Base-by-base conservation (phyloP, 2,797 vertebrate genomes). In the Staurois parvus region DNA sequence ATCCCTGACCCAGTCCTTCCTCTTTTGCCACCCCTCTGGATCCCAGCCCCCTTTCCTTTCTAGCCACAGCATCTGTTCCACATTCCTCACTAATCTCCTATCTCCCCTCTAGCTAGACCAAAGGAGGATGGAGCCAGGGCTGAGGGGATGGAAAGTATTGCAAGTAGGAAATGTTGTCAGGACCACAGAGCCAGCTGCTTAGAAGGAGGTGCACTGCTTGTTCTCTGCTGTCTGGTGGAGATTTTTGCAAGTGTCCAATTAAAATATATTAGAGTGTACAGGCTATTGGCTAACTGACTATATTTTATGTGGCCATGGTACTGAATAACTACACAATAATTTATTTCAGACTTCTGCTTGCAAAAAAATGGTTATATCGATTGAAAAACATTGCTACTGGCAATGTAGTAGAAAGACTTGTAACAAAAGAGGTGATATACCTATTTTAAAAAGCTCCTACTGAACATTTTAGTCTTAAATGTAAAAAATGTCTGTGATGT, bases 51-150 rank as follows among this genome's bases (percentile, higher is more conserved):
- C 30, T 64, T 66, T 70, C 26, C 11, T 81, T 79, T 12, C 74
- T 73, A 77, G 52, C 34, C 42, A 62, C 80, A 86, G 80, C 85
- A 86, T 86, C 85, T 86, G 85, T 86, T 86, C 80, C 80, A 78
- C 85, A 86, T 86, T 86, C 85, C 68, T 86, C 5, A 70, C 85
- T 86, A 86, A 86, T 86, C 85, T 83, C 80, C 75, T 76, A 83
- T 86, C 80, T 86, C 68, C 85, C 85, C 75, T 86, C 80, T 64
- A 83, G 79, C 85, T 83, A 86, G 85, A 77, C 79, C 85, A 86
- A 83, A 86, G 75, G 75, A 82, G 80, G 34, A 78, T 1, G 0
- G 59, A 76, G 83, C 62, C 5, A 0, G 81, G 68, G 87, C 42
- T 79, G 56, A 66, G 81, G 80, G 73, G 62, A 85, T 86, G 74